These are phyloP conservation scores for Leucopternis melanops DNA, from an alignment of 2,113 vertebrate genomes.

Conservation along the genomic window DNA sequence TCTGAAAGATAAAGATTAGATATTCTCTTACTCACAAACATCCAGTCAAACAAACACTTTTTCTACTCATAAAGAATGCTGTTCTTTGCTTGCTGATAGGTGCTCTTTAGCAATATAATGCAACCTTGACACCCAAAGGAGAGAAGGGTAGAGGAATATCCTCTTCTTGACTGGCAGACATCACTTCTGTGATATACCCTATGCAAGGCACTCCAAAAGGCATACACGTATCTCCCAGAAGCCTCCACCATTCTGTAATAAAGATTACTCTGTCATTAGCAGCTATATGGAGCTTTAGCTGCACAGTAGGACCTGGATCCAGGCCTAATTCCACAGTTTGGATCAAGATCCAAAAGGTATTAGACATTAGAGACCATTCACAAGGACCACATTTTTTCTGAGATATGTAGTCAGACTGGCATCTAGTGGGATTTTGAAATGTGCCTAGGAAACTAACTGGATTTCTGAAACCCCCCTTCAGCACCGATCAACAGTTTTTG, in stretches of 20 bases:
- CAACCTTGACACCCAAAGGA: neutral
- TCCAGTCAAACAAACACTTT: neutral
- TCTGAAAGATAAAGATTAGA: too few relatives aligned
- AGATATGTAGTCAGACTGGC: constrained; percentile 43
- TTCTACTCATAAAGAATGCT: neutral
- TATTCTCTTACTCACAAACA: too few relatives aligned
- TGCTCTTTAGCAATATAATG: neutral
- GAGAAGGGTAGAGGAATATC: neutral
- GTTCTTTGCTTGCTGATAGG: neutral
- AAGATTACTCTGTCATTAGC: neutral
- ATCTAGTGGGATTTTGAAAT: constrained; percentile 52
- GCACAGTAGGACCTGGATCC: neutral
- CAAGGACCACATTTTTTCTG: neutral
- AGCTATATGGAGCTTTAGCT: neutral
- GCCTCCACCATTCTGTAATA: neutral
- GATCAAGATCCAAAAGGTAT: constrained; percentile 33
- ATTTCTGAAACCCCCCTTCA: constrained; percentile 1
- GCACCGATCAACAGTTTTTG: neutral
- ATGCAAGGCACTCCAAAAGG: neutral
- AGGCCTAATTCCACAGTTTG: neutral
- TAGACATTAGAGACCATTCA: constrained; percentile 8
- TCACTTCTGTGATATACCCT: neutral
- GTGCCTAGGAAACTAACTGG: neutral
- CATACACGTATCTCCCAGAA: neutral
- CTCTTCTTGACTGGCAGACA: neutral